Evolutionary conservation across 2,113 vertebrate species (phyloP).

Genomic region (Tursiops truncatus): DNA sequence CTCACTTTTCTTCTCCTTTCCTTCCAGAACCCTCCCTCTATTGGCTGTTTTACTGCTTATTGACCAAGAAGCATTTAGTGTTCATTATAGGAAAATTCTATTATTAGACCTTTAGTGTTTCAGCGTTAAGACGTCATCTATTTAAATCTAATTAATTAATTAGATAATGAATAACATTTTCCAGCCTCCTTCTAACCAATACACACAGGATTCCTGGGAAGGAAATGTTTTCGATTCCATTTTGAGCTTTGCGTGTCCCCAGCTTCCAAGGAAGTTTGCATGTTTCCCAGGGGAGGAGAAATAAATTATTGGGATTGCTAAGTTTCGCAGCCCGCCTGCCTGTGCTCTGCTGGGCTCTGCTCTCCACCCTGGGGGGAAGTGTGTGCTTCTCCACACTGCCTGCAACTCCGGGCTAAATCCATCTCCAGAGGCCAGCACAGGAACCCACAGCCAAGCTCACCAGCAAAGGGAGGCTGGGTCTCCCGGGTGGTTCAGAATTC

Average conservation of each 20-base stretch:
- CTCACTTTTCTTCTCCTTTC: not conserved
- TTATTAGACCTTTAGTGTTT: not conserved
- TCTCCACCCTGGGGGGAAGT: accelerated
- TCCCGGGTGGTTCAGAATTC: not conserved
- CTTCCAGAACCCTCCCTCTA: not conserved
- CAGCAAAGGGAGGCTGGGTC: not conserved
- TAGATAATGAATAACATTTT: constrained; percentile 32
- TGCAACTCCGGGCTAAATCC: not conserved
- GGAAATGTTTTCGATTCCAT: not conserved
- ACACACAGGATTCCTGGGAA: not conserved
- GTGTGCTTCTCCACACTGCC: not conserved
- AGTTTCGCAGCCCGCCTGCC: not conserved
- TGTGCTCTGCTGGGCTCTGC: too few species aligned
- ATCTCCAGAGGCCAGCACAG: not conserved
- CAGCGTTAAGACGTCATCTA: constrained; percentile 7
- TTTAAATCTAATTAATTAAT: constrained; percentile 62
- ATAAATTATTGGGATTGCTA: not conserved
- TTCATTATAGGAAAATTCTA: constrained; percentile 45
- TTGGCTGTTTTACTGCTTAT: not conserved
- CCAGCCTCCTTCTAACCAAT: not conserved
- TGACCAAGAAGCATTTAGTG: constrained; percentile 24
- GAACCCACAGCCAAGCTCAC: not conserved
- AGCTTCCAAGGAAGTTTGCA: not conserved
- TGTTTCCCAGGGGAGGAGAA: not conserved
- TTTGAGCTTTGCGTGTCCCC: not conserved